A percentile compares a stretch with the other conserved stretches of the same genome.
phyloP scores from a whole-genome alignment of 2,888 invertebrate species.

The Sympetrum striolatum region DNA sequence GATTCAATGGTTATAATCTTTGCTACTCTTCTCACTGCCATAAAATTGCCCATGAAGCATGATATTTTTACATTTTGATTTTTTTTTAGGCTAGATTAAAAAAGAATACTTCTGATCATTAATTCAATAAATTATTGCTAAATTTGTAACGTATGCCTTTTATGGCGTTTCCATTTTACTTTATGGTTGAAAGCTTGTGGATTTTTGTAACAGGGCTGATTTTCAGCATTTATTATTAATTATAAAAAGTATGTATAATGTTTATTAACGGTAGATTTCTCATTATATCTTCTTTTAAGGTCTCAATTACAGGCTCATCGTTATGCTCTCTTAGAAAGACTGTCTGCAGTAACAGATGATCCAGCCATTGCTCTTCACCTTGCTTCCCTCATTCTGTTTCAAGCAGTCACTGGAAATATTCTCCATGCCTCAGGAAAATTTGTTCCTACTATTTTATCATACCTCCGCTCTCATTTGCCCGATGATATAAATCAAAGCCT shows the following conservation, averaged over 20 bases:
- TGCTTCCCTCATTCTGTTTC: slow-evolving; percentile 79
- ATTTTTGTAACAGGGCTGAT: background rate
- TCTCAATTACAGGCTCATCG: slow-evolving; percentile 79
- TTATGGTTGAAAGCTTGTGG: background rate
- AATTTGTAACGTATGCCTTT: too few relatives aligned
- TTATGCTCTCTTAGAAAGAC: slow-evolving; percentile 79
- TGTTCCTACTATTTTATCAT: slow-evolving; percentile 79
- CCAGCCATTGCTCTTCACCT: slow-evolving; percentile 82
- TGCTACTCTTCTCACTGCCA: too few relatives aligned
- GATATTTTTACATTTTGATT: too few relatives aligned
- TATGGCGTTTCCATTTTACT: too few relatives aligned
- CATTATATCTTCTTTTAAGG: slow-evolving; percentile 59
- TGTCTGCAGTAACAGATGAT: slow-evolving; percentile 68
- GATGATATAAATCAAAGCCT: slow-evolving; percentile 71
- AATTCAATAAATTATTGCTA: too few relatives aligned
- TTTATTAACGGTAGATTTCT: background rate
- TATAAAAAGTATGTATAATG: background rate
- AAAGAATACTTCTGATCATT: too few relatives aligned
- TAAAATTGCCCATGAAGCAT: too few relatives aligned
- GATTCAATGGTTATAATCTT: too few relatives aligned
- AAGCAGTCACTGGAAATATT: slow-evolving; percentile 79
- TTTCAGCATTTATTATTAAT: slow-evolving; percentile 51
- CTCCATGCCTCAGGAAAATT: slow-evolving; percentile 94
- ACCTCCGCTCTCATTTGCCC: slow-evolving; percentile 73
- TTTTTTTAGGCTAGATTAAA: too few relatives aligned